Conservation (phyloP, 2,797 vertebrate genomes). For the Philypnodon macrostomus region DNA sequence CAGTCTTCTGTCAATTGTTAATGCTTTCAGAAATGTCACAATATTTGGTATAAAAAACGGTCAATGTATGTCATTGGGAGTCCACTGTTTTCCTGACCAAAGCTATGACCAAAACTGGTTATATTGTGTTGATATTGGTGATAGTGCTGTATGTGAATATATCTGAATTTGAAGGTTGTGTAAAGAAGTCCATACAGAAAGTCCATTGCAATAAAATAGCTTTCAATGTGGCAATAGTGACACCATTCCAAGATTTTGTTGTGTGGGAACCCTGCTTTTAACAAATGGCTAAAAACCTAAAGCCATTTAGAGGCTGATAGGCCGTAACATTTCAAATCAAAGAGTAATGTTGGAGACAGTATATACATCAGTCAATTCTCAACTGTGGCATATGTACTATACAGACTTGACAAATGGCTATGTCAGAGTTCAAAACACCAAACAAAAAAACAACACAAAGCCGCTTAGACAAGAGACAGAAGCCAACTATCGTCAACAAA, state of each 20-base stretch:
- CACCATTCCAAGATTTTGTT: background rate
- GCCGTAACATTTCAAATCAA: slow-evolving; percentile 7
- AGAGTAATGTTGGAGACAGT: slow-evolving; percentile 9
- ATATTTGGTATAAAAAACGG: no score
- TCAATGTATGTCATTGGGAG: no score
- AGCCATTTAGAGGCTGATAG: slow-evolving; percentile 1
- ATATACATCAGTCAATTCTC: background rate
- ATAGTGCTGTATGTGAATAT: no score
- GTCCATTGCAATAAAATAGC: background rate
- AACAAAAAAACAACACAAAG: background rate
- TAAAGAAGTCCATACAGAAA: background rate
- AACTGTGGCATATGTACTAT: slow-evolving; percentile 6
- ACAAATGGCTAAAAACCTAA: background rate
- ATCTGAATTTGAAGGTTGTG: background rate
- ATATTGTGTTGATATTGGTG: background rate
- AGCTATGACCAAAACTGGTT: background rate
- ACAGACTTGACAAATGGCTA: background rate
- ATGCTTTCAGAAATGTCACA: no score
- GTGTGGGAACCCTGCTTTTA: background rate
- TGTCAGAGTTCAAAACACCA: background rate
- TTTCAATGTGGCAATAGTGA: background rate
- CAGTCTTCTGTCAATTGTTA: no score
- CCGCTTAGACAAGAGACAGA: background rate
- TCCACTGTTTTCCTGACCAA: no score
- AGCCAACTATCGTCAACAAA: slow-evolving; percentile 1